Evolutionary conservation across 2,797 vertebrate species (phyloP), one percentile per base, ranked within the genome.

Genomic region (Dendrocincla fuliginosa): DNA sequence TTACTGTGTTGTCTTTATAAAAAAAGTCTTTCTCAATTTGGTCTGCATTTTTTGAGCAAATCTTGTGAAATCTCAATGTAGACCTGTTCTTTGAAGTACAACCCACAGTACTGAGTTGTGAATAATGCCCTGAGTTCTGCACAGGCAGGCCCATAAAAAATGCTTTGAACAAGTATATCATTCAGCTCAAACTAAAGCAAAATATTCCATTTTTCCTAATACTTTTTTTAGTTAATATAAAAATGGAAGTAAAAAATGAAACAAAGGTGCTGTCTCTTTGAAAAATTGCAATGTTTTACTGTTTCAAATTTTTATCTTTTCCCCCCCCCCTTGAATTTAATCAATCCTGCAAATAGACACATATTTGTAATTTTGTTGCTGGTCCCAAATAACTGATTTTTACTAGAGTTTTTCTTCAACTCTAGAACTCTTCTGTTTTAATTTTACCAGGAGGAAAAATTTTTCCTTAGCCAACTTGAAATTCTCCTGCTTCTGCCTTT

Each of bases 331-430:
- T 44, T 1, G 19, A 5, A 19, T 79, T 87, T 73, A 63, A 71
- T 37, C 1, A 61, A 8, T 73, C 4, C 4, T 76, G 7, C 5
- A 69, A 55, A 64, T 0, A 73, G 44, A 39, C 2, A n/a, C 1
- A 27, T 42, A 35, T 39, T 84, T 57, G 4, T 25, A 59, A 49
- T 59, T 39, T 37, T 53, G 3, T 33, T 77, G 18, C 13, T 79
- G 5, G 64, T 87, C 22, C 13, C 6, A 76, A 47, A 67, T 28
- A 8, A 74, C 6, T 41, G 18, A n/a, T 63, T 89, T 84, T 77
- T 37, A 27, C 15, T 27, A 11, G 2, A 8, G 4, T 56, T 71
- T 73, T 86, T 44, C 25, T 82, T 83, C 30, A 33, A 7, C 5
- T 35, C 16, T 23, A 18, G 52, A 88, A 57, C 27, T 49, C 11